Evolutionary conservation across 1,140 invertebrate genomes (phyloP).

Genomic region (Sminthurides bifidus): DNA sequence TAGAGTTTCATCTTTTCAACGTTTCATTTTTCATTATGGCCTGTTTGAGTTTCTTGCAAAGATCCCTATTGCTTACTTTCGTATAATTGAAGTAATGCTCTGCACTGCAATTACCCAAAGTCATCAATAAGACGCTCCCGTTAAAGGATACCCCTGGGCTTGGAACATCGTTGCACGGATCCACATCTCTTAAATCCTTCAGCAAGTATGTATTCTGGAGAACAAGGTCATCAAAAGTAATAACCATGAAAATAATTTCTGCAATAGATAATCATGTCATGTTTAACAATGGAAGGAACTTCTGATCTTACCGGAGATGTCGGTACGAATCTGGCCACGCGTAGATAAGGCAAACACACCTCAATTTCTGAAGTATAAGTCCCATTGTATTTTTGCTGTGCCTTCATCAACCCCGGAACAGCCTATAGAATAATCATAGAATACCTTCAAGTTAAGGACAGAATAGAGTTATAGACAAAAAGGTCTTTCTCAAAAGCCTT

Average conservation of each 20-base stretch:
- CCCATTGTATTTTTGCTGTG: too few relatives aligned
- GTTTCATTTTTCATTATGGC: background rate
- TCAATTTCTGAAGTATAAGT: too few relatives aligned
- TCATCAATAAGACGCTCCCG: background rate
- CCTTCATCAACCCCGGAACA: too few relatives aligned
- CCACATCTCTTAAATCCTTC: background rate
- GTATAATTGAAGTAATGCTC: slow-evolving; percentile 4
- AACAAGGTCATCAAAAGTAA: too few relatives aligned
- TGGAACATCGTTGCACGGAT: slow-evolving; percentile 4
- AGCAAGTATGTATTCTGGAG: too few relatives aligned
- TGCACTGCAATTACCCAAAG: background rate
- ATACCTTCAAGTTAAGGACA: too few relatives aligned
- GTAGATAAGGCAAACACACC: too few relatives aligned
- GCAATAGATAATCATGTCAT: slow-evolving; percentile 9
- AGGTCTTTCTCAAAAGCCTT: too few relatives aligned
- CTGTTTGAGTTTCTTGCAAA: background rate
- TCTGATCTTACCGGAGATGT: too few relatives aligned
- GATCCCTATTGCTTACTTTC: background rate
- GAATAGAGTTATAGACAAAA: too few relatives aligned
- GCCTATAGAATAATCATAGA: too few relatives aligned
- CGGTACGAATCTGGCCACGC: too few relatives aligned
- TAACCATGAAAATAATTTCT: slow-evolving; percentile 3
- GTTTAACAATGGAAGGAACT: slow-evolving; percentile 48
- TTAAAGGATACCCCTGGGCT: background rate
- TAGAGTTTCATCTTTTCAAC: background rate